Percentiles rank a stretch among this genome's conserved stretches.
Evolutionary conservation across 92 coral and sea anemone genomes (phyloP).

Genomic region (Parazoanthus darwini): DNA sequence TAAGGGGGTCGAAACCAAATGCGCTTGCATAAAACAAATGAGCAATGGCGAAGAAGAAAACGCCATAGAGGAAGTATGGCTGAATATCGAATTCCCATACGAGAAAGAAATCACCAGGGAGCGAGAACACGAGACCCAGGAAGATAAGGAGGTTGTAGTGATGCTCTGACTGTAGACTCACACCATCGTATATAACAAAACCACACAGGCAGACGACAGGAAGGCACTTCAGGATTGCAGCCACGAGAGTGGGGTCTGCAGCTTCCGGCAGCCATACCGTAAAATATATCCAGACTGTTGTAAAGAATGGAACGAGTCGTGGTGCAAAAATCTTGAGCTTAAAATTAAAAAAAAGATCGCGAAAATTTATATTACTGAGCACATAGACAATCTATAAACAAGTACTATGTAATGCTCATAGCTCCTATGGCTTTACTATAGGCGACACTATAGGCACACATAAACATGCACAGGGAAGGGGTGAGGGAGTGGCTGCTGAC

Average conservation of each 20-base stretch:
- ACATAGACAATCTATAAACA: no score
- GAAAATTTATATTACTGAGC: no score
- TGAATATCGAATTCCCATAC: conserved; percentile 58
- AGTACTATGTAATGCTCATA: no score
- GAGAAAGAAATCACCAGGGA: conserved; percentile 64
- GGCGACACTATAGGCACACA: no score
- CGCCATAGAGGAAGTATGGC: conserved; percentile 50
- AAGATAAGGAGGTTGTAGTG: conserved; percentile 53
- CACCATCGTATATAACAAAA: conserved; percentile 56
- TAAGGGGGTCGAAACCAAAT: conserved; percentile 59
- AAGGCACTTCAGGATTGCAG: conserved; percentile 55
- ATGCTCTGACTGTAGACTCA: conserved; percentile 42
- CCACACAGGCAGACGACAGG: conserved; percentile 66
- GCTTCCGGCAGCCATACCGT: conserved; percentile 63
- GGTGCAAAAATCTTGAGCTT: conserved; percentile 58
- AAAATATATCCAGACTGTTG: conserved; percentile 56
- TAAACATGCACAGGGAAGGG: no score
- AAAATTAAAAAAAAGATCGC: background rate
- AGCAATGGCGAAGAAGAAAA: conserved; percentile 60
- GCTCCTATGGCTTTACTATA: no score
- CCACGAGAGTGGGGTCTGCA: conserved; percentile 49
- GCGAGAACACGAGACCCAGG: conserved; percentile 64
- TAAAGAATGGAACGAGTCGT: conserved; percentile 58
- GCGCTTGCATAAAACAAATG: conserved; percentile 59
- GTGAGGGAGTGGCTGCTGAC: no score